phyloP scores from a whole-genome alignment of 2,797 vertebrate species.

The Ctenochaetus hawaiiensis region DNA sequence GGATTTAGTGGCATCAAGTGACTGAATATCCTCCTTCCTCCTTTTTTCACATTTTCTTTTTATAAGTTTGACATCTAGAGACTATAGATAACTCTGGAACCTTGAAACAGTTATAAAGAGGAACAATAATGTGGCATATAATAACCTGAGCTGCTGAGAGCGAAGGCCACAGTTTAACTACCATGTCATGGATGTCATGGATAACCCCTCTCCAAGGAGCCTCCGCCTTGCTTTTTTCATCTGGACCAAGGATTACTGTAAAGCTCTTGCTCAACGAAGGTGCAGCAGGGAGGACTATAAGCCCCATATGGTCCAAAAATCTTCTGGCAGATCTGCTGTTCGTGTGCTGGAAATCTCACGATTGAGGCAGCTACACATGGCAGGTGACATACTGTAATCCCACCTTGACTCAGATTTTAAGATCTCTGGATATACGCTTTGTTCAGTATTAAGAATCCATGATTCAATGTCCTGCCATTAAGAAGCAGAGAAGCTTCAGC shows the following conservation, averaged over 20 bases:
- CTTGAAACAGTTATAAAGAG: conserved; percentile 2
- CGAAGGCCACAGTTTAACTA: conserved; percentile 24
- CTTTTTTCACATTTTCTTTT: neutral
- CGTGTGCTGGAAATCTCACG: conserved; percentile 43
- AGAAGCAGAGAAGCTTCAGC: neutral
- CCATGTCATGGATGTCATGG: conserved; percentile 31
- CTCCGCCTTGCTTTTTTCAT: conserved; percentile 64
- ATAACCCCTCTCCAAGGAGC: conserved; percentile 49
- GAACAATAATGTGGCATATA: neutral
- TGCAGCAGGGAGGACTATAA: conserved; percentile 69
- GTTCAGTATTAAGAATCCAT: neutral
- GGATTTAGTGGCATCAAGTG: no score
- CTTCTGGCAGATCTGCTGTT: conserved; percentile 55
- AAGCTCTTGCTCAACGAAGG: conserved; percentile 76
- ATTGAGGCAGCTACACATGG: conserved; percentile 53
- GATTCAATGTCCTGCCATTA: neutral
- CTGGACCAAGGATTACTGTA: conserved; percentile 81
- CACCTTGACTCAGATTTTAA: conserved; percentile 29
- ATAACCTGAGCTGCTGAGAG: conserved; percentile 8
- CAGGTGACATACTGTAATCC: conserved; percentile 53
- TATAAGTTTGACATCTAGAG: neutral
- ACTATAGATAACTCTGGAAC: neutral
- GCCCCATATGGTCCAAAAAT: conserved; percentile 80
- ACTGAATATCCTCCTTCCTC: no score
- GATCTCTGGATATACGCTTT: neutral